Conservation (phyloP, 2,888 invertebrate species). For the Lomographa bimaculata region DNA sequence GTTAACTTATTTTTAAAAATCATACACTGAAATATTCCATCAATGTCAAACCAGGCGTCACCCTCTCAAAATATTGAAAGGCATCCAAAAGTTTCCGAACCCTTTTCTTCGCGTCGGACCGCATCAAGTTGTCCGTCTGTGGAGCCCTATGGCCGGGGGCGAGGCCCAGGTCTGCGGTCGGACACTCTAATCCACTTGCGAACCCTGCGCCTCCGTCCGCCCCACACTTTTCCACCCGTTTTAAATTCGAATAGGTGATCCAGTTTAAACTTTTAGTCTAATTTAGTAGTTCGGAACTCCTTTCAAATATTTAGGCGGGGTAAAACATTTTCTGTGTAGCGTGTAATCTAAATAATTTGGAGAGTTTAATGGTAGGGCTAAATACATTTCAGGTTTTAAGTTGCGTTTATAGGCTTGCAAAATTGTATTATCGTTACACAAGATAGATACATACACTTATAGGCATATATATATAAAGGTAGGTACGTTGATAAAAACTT, state of each 20-base stretch:
- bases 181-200: conserved; percentile 70
- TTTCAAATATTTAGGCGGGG: conserved; percentile 34
- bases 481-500: too few relatives aligned
- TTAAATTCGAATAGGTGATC: conserved; percentile 76
- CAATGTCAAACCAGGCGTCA: too few relatives aligned
- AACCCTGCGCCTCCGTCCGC: conserved; percentile 28
- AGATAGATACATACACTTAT: too few relatives aligned
- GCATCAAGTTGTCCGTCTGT: conserved; percentile 39
- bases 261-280: conserved; percentile 73
- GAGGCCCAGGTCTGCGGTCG: conserved; percentile 57
- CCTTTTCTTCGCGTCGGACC: conserved; percentile 43
- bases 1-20: too few relatives aligned
- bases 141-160: conserved; percentile 52
- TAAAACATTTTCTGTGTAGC: conserved; percentile 37
- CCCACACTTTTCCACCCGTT: conserved; percentile 68
- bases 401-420: neutral
- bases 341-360: conserved; percentile 22
- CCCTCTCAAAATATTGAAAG: conserved; percentile 5
- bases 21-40: too few relatives aligned
- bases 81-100: conserved; percentile 24
- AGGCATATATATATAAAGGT: too few relatives aligned
- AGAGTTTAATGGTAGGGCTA: conserved; percentile 10
- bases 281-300: conserved; percentile 59
- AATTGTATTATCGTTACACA: too few relatives aligned
- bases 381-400: conserved; percentile 4